Evolutionary conservation across 1,140 invertebrate species (phyloP), one percentile per base, ranked within the genome.

Genomic region (Frieseomelitta varia): DNA sequence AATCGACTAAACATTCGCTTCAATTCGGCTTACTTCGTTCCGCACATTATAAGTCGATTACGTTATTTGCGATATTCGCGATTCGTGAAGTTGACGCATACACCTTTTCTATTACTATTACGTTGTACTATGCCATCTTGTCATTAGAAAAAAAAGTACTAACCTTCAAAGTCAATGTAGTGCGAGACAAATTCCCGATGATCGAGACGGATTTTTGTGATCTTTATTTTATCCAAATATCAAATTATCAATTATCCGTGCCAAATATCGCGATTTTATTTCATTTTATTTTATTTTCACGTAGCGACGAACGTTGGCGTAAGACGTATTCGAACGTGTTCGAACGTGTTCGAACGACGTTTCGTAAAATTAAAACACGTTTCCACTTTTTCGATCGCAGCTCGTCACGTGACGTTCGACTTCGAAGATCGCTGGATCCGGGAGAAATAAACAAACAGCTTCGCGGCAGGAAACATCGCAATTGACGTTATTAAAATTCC

Each of bases 181-280:
- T 30, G 30, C 0, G 39, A 47, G 6, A 0, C 39, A 47, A 8
- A 47, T 47, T 47, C 39, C 39, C 39, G 6, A 47, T 10, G 39
- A 47, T 39, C 39, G 39, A 39, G 39, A 39, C 39, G 39, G 39
- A 39, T 47, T 47, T 47, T 47, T 6, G 39, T 47, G 8, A 47
- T 47, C 39, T 47, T 47, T 47, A 6, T 47, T 10, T 47, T 47
- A 30, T 30, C 2, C 30, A 30, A 30, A 61, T 34, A 27, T 73
- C 58, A 51, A 65, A 65, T 68, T 72, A 61, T 58, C 77, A 67
- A 86, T n/a, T n/a, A 75, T 30, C 10, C 14, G 27, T 30, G 53
- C 17, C 53, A 12, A 55, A 14, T 21, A 17, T 72, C 21, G 14
- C n/a, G n/a, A n/a, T n/a, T n/a, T n/a, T n/a, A n/a, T n/a, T n/a